Evolutionary conservation across 2,888 invertebrate genomes (phyloP), one percentile per base, ranked within the genome.

Genomic region (Oscheius onirici): DNA sequence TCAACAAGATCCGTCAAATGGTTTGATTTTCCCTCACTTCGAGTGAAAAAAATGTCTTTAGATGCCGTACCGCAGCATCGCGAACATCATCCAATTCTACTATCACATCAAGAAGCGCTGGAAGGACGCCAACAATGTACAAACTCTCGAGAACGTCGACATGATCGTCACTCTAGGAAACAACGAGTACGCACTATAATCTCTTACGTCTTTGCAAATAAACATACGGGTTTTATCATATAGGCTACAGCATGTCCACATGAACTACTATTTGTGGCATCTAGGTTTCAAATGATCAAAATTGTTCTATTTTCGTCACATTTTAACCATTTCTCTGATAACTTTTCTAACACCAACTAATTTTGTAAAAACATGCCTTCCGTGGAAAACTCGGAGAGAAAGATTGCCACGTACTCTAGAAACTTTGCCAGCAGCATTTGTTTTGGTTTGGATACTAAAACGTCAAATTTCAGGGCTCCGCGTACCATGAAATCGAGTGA

Each of bases 61-160:
- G 79, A 71, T 80, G 65, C 78, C 80, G 6, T 72, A 80, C 26
- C 78, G 80, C 3, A 73, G 78, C 22, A 55, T 76, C 34, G 26
- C 71, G 2, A 77, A 75, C 24, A 77, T 80, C 41, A 71, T 79
- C 17, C 71, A 79, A 54, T 71, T 71, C 68, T 80, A 80, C 55
- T 80, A 80, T 58, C 57, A 72, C 8, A 69, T 78, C 63, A 80
- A 80, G 60, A 77, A 80, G 54, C 52, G 43, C 17, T 58, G 55
- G 51, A 69, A 70, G 34, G 75, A 77, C 69, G 73, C 71, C 41
- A 68, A 43, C 3, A 34, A 22, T 40, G 28, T 60, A 6, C 60
- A 60, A 15, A 60, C 24, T 11, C 17, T 46, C 26, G 63, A 63
- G 34, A 15, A 3, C 11, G 46, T 63, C 8, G 63, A 63, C 15